Evolutionary conservation across 2,797 vertebrate genomes (phyloP), one percentile per base, ranked within the genome.

Genomic region (Coracias cyanogaster): DNA sequence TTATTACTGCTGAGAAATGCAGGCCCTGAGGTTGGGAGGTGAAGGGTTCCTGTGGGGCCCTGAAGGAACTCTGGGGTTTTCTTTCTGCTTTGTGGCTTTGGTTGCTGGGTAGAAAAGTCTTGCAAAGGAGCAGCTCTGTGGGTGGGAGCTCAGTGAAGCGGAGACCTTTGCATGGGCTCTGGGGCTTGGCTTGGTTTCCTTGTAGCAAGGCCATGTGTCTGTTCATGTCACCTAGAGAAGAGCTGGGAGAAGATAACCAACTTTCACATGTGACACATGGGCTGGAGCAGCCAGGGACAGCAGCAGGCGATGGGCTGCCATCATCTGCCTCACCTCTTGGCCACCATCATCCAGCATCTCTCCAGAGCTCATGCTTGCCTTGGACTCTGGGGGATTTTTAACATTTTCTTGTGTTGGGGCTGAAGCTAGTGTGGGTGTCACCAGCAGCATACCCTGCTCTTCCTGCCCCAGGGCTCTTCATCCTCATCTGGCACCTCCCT

Each of bases 21-120:
- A 17, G 0, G 1, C 46, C 82, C 77, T 76, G 70, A 54, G 88
- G 51, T 15, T 96, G 83, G 60, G 81, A 96, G 93, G 81, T 89
- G 92, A 94, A 92, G 81, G 74, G 89, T 78, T 92, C 73, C 77
- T 85, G n/a, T 18, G 15, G 3, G 4, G 48, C 72, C 45, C 71
- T 28, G 58, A 18, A 80, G 57, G 31, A 95, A 67, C 86, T 71
- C 48, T 78, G 89, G 26, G 54, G 52, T 94, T 95, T 97, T 66
- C 66, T 95, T 46, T 87, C 39, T 72, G 39, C 74, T 74, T 76
- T 0, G 7, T 73, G 77, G 16, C 66, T 85, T 81, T 0, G 0
- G 26, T 85, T 94, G 70, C 82, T 65, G 37, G 39, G 41, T 61
- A 86, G 74, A 77, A 61, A 37, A 67, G 13, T 16, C 82, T 91